These are phyloP conservation scores for Ephialtes manifestator DNA, from an alignment of 2,888 invertebrate genomes.

Conservation along the genomic window DNA sequence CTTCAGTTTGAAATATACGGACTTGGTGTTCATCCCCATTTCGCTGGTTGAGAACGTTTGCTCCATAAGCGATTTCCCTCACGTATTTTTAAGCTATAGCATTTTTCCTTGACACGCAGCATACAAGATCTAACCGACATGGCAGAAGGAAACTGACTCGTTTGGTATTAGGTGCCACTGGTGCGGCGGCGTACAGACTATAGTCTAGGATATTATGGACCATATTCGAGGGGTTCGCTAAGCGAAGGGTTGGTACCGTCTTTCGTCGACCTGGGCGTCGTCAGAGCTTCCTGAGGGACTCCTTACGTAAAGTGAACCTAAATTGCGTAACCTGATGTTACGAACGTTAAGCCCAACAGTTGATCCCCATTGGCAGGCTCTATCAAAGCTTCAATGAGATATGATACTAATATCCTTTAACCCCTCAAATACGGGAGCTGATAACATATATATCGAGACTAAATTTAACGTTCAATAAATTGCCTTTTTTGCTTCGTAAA, in stretches of 20 bases:
- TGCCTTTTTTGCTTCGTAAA: not conserved
- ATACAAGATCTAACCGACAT: conserved; percentile 27
- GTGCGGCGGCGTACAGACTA: conserved; percentile 11
- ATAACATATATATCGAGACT: not conserved
- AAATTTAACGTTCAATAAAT: not conserved
- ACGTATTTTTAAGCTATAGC: conserved; percentile 81
- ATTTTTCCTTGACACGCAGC: conserved; percentile 74
- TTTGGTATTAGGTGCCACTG: not conserved
- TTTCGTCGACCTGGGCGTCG: not conserved
- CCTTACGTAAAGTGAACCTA: not conserved
- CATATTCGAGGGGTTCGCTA: not conserved
- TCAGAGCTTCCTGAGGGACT: not conserved
- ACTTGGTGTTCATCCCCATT: conserved; percentile 40
- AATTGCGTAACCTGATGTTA: not conserved
- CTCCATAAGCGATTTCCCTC: conserved; percentile 77
- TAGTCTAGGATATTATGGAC: conserved; percentile 16
- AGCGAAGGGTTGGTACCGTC: conserved; percentile 6
- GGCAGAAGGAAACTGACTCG: conserved; percentile 29
- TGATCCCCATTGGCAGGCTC: conserved; percentile 25
- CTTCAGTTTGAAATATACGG: conserved; percentile 33
- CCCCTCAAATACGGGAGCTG: not conserved
- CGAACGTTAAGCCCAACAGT: conserved; percentile 20
- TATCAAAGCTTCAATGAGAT: conserved; percentile 49
- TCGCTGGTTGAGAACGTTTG: conserved; percentile 52
- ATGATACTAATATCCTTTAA: conserved; percentile 27